A percentile compares a stretch with the other conserved stretches of the same genome.
These are phyloP conservation scores for Poecilia latipinna DNA, from an alignment of 2,113 vertebrate genomes.

Conservation along the genomic window DNA sequence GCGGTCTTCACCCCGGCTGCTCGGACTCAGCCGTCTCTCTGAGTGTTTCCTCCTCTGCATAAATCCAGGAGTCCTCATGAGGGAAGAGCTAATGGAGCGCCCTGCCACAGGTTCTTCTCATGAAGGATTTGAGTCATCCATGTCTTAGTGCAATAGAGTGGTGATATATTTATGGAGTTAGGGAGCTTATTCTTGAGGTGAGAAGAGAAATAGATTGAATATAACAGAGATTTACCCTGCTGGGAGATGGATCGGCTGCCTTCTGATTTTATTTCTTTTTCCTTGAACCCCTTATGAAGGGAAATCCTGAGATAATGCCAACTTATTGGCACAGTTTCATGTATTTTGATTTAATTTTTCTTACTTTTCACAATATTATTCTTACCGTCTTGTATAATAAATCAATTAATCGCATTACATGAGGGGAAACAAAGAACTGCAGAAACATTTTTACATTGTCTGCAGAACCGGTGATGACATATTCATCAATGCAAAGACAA, in stretches of 20 bases:
- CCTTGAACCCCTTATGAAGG: background rate
- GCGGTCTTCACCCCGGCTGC: conserved; percentile 1
- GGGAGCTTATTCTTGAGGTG: conserved; percentile 43
- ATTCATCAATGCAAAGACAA: background rate
- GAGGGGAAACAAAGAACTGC: background rate
- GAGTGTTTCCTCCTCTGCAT: conserved; percentile 18
- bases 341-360: background rate
- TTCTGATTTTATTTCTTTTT: conserved; percentile 7
- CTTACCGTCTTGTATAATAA: background rate
- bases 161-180: conserved; percentile 48
- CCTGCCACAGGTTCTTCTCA: conserved; percentile 13
- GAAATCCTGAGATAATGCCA: background rate
- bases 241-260: conserved; percentile 36
- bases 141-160: conserved; percentile 26
- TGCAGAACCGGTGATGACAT: background rate
- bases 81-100: conserved; percentile 41
- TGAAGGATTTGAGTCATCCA: conserved; percentile 21
- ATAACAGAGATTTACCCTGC: conserved; percentile 27
- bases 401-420: too few relatives aligned
- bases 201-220: conserved; percentile 31
- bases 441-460: background rate
- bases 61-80: conserved; percentile 36
- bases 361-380: background rate
- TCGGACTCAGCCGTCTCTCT: conserved; percentile 28
- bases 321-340: background rate